Conservation (phyloP, 2,113 vertebrate genomes). For the Aspiorhynchus laticeps region DNA sequence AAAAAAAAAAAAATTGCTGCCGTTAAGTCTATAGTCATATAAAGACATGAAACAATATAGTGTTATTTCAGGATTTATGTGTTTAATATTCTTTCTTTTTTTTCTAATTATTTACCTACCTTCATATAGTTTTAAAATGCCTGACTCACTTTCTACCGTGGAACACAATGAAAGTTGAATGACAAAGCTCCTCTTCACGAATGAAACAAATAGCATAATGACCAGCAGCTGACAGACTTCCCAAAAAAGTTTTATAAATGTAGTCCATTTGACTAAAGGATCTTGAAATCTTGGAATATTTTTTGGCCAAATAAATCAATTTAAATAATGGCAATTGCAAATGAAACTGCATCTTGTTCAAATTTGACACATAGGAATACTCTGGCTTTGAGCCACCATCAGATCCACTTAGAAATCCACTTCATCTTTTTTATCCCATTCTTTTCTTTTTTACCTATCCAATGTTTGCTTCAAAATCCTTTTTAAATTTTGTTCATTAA, state of each 20-base stretch:
- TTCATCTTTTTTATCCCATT: not conserved
- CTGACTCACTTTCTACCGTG: not conserved
- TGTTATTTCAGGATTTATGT: not conserved
- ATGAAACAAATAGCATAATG: not conserved
- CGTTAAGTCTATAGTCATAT: too few species aligned
- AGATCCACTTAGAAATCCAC: not conserved
- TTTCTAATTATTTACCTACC: not conserved
- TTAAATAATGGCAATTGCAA: not conserved
- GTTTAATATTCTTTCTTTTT: not conserved
- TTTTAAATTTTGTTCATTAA: not conserved
- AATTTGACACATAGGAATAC: not conserved
- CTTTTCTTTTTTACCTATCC: not conserved
- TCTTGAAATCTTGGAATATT: not conserved
- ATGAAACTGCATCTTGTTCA: not conserved
- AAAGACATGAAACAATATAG: not conserved
- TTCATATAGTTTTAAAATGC: not conserved
- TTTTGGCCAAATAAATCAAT: not conserved
- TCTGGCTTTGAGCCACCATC: not conserved
- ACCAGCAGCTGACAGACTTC: not conserved
- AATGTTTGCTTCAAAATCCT: not conserved
- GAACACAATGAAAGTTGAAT: not conserved
- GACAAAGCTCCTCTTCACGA: not conserved
- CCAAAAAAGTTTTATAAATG: not conserved
- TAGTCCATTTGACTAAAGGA: not conserved
- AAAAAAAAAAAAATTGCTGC: too few species aligned